phyloP scores from a whole-genome alignment of 2,113 vertebrate genomes.

The Eretmochelys imbricata region DNA sequence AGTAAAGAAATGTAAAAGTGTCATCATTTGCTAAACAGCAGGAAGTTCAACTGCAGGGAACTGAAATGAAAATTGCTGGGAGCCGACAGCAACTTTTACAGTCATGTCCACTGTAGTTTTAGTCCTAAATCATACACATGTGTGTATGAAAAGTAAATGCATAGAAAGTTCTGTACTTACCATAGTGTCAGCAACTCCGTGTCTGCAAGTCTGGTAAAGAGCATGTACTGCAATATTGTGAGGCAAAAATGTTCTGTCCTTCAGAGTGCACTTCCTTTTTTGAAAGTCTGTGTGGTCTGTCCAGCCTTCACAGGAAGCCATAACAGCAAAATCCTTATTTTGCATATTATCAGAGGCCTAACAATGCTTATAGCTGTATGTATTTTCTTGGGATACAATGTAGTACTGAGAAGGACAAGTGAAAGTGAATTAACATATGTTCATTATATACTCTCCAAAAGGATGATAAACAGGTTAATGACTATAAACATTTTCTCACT shows the following conservation, averaged over 20 bases:
- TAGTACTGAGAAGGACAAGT: not conserved
- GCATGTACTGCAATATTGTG: not conserved
- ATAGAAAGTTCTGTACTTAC: conserved; percentile 54
- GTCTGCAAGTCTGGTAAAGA: not conserved
- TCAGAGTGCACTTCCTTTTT: not conserved
- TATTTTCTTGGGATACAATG: not conserved
- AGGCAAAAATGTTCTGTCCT: not conserved
- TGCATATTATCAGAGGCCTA: conserved; percentile 5
- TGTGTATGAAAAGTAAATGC: not conserved
- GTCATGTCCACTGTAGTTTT: not conserved
- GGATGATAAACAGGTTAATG: not conserved
- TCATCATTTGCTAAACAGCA: not conserved
- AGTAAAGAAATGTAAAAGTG: not conserved
- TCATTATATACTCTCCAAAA: not conserved
- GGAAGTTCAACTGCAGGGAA: not conserved
- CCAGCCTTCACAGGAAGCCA: not conserved
- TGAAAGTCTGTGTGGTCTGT: not conserved
- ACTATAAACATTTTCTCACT: not conserved
- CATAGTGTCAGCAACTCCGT: not conserved
- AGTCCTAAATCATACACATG: not conserved
- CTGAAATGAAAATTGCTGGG: not conserved
- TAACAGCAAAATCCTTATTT: conserved; percentile 18
- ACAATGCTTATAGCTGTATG: not conserved
- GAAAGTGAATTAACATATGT: not conserved
- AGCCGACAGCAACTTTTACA: not conserved